These are phyloP conservation scores for Cheilosia variabilis DNA, from an alignment of 2,888 invertebrate species.

Conservation along the genomic window DNA sequence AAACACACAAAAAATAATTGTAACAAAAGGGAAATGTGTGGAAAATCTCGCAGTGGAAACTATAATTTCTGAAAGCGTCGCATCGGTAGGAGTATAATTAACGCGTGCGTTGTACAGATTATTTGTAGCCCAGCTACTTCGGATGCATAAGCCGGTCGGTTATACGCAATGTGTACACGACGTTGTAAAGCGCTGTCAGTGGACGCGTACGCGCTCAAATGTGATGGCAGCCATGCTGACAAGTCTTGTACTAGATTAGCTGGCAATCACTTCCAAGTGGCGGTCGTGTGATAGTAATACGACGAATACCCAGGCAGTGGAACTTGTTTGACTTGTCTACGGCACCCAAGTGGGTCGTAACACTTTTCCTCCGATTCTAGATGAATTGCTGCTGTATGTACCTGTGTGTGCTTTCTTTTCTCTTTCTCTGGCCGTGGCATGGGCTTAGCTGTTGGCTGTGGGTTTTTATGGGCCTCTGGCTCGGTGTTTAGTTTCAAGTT, in stretches of 20 bases:
- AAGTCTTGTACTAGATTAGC: slow-evolving; percentile 45
- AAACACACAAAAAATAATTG: not conserved
- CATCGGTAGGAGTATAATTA: slow-evolving; percentile 18
- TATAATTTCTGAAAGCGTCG: not conserved
- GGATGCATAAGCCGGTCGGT: slow-evolving; percentile 12
- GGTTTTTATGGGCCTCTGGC: slow-evolving; percentile 12
- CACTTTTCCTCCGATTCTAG: slow-evolving; percentile 47
- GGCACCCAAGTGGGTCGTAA: slow-evolving; percentile 56
- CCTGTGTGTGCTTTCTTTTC: slow-evolving; percentile 52
- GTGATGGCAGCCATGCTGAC: slow-evolving; percentile 29
- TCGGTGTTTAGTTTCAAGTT: slow-evolving; percentile 23
- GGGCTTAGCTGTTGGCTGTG: slow-evolving; percentile 8
- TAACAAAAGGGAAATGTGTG: slow-evolving; percentile 7
- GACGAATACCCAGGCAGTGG: slow-evolving; percentile 14
- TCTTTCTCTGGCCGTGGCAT: slow-evolving; percentile 40
- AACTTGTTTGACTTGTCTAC: slow-evolving; percentile 53
- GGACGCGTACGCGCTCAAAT: slow-evolving; percentile 7
- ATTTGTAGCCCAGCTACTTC: not conserved
- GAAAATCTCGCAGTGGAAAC: slow-evolving; percentile 1
- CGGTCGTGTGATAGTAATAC: slow-evolving; percentile 8
- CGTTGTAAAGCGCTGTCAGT: not conserved
- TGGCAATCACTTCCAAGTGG: slow-evolving; percentile 13
- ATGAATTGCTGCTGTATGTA: slow-evolving; percentile 28
- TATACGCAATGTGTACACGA: slow-evolving; percentile 7
- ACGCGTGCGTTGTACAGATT: slow-evolving; percentile 5